These are phyloP conservation scores for Piscicola geometra DNA, from an alignment of 2,888 invertebrate genomes.

Conservation along the genomic window DNA sequence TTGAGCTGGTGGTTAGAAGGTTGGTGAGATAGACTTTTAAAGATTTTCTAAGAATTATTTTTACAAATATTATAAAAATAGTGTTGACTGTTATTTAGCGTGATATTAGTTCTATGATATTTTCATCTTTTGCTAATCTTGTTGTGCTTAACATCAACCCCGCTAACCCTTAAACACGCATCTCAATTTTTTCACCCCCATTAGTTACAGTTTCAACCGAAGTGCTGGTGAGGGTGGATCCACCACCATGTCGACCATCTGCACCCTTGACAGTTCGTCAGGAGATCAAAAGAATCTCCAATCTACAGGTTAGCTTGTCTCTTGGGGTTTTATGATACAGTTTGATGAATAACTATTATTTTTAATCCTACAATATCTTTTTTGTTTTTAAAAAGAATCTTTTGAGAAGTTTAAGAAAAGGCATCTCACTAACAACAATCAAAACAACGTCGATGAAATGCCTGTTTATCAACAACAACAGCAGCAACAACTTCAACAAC, in stretches of 20 bases:
- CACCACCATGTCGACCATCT: slow-evolving; percentile 39
- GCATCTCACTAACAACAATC: not conserved
- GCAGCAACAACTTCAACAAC: not conserved
- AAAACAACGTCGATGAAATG: not conserved
- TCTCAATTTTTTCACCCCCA: no score
- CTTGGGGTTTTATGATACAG: slow-evolving; percentile 36
- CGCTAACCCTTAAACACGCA: no score
- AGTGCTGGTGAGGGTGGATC: slow-evolving; percentile 26
- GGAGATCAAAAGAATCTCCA: slow-evolving; percentile 52
- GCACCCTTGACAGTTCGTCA: slow-evolving; percentile 45
- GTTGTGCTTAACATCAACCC: no score
- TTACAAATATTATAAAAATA: no score
- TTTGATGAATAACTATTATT: no score
- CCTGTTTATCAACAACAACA: slow-evolving; percentile 19
- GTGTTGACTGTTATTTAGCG: no score
- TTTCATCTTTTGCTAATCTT: no score
- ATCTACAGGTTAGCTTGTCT: slow-evolving; percentile 43
- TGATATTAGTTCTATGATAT: no score
- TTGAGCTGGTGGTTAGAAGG: slow-evolving; percentile 62
- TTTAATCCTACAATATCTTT: no score
- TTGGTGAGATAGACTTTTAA: no score
- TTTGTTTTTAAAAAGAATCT: not conserved
- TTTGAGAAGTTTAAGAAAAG: not conserved
- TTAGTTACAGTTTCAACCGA: slow-evolving; percentile 2
- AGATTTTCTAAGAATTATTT: no score